phyloP scores from a whole-genome alignment of 2,113 vertebrate genomes.

The Myocastor coypus region DNA sequence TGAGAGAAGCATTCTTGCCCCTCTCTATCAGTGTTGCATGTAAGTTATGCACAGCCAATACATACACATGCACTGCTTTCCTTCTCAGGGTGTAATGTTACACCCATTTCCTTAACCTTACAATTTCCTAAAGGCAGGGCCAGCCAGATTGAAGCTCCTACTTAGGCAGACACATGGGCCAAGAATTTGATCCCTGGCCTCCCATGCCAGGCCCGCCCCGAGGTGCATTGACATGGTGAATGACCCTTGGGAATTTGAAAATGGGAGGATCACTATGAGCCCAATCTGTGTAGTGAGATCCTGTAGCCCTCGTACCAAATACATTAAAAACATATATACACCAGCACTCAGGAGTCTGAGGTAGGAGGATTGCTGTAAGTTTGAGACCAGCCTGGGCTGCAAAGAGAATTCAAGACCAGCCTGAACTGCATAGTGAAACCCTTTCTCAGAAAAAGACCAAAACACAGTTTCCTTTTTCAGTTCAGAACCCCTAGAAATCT shows the following conservation, averaged over 20 bases:
- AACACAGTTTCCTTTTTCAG: not conserved
- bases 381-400: not conserved
- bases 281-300: too few relatives aligned
- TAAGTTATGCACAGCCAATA: constrained; percentile 86
- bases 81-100: not conserved
- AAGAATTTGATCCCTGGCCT: too few relatives aligned
- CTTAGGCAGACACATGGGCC: too few relatives aligned
- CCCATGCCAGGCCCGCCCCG: too few relatives aligned
- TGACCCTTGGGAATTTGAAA: too few relatives aligned
- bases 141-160: too few relatives aligned
- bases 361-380: not conserved
- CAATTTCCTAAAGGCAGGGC: not conserved
- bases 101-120: not conserved
- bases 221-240: too few relatives aligned
- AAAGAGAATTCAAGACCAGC: not conserved
- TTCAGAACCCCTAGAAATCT: not conserved
- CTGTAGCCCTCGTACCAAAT: too few relatives aligned
- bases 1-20: constrained; percentile 98
- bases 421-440: not conserved
- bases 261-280: too few relatives aligned
- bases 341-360: not conserved
- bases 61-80: not conserved
- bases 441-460: not conserved
- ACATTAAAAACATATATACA: not conserved
- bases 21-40: constrained; percentile 99